Conservation (phyloP, 2,113 vertebrate genomes). For the Pimephales promelas region DNA sequence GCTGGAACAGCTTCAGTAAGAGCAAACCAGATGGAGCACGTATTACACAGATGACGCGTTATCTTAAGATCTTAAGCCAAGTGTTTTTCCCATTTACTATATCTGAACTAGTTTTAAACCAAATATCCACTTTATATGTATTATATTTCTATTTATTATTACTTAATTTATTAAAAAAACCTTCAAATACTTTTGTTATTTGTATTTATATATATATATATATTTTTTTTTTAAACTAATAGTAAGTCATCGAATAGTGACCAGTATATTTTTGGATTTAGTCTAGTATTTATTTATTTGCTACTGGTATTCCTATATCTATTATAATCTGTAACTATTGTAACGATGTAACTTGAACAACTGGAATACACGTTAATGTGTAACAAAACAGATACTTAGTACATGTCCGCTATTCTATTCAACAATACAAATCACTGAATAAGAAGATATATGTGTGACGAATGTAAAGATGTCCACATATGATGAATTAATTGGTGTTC, state of each 20-base stretch:
- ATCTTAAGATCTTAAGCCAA: background rate
- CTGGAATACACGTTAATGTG: background rate
- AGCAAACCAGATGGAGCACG: background rate
- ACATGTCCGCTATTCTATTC: background rate
- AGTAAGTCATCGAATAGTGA: background rate
- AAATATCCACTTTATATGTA: background rate
- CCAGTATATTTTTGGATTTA: no score
- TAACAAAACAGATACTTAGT: background rate
- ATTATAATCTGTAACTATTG: background rate
- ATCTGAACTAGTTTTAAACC: background rate
- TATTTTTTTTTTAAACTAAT: background rate
- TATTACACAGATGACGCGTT: background rate
- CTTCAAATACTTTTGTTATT: background rate
- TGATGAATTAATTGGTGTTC: background rate
- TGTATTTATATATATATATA: background rate
- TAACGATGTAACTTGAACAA: background rate
- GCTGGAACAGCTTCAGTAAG: background rate
- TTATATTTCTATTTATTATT: background rate
- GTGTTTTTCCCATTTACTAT: slow-evolving; percentile 5
- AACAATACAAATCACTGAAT: background rate
- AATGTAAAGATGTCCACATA: background rate
- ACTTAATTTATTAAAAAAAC: background rate
- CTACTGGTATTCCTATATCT: no score
- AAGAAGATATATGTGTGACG: background rate
- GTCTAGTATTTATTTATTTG: no score